Base-by-base conservation (phyloP, 2,113 vertebrate genomes). In the Xiphophorus hellerii region DNA sequence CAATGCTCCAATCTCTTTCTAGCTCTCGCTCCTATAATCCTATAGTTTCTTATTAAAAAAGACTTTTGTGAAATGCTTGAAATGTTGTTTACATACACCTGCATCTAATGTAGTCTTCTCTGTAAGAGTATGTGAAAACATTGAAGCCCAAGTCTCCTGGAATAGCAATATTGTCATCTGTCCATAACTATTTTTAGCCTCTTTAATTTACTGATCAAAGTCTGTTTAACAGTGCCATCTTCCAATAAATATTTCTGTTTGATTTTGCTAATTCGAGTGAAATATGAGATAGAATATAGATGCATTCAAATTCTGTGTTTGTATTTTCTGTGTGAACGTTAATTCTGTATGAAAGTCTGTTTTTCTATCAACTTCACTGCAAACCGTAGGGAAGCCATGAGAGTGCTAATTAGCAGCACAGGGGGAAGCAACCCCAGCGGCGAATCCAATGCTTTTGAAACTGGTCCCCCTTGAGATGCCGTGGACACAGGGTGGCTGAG, bases 331-430 rank as follows among this genome's bases (percentile, higher is more conserved):
- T 30, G 71, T 42, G 25, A 69, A 62, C 20, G 44, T 44, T 20
- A 8, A 67, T 51, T 74, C 1, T 69, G 28, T 44, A 27, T 71
- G 66, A 73, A 78, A 77, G 66, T 63, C 77, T 73, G 70, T 84
- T 87, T 82, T 91, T 75, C 87, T 74, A 77, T 83, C 69, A 88
- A 79, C 82, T 77, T 82, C 79, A 74, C 78, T 60, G 30, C 73
- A 72, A 78, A 91, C 90, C 85, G 51, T 74, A 77, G 89, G 89
- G 85, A 87, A 86, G 75, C 71, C 58, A 80, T 73, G 69, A 78
- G 74, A 80, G 83, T 86, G 80, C 86, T 92, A 91, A 93, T 93
- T 93, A 92, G 88, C 78, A 63, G 87, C 88, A 79, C 85, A 88
- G 75, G 84, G 89, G 85, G 82, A 88, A 78, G 78, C 71, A 44